Evolutionary conservation across 1,140 invertebrate genomes (phyloP).

Genomic region (Helicorthomorpha holstii): DNA sequence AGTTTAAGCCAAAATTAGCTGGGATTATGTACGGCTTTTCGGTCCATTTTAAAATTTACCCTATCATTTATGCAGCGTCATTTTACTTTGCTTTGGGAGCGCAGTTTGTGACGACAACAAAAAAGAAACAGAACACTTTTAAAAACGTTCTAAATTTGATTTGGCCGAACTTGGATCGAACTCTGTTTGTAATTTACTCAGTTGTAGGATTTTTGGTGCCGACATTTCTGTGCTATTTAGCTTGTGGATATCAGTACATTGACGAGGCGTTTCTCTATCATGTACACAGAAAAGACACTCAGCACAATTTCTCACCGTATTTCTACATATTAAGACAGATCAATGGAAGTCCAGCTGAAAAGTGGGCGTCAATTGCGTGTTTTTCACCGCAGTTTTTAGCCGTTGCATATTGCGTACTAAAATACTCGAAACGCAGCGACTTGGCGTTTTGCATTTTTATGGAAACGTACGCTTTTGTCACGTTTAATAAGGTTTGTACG

Average conservation of each 20-base stretch:
- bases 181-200: constrained; percentile 44
- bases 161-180: constrained; percentile 44
- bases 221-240: constrained; percentile 44
- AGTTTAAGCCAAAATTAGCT: constrained; percentile 27
- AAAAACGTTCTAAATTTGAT: constrained; percentile 23
- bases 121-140: constrained; percentile 12
- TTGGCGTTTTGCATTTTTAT: constrained; percentile 70
- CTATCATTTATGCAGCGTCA: constrained; percentile 67
- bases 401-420: constrained; percentile 50
- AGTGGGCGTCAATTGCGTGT: constrained; percentile 43
- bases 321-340: constrained; percentile 91
- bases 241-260: constrained; percentile 78
- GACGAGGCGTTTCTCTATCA: constrained; percentile 91
- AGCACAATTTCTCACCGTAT: constrained; percentile 95
- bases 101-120: neutral
- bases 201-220: constrained; percentile 40
- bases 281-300: constrained; percentile 63
- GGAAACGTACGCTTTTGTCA: constrained; percentile 74
- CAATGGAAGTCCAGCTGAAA: constrained; percentile 26
- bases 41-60: constrained; percentile 88
- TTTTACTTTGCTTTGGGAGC: constrained; percentile 56
- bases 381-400: constrained; percentile 57
- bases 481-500: constrained; percentile 90
- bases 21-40: constrained; percentile 68
- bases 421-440: constrained; percentile 35